phyloP scores from a whole-genome alignment of 1,140 invertebrate genomes.

The Kradibia gibbosae region DNA sequence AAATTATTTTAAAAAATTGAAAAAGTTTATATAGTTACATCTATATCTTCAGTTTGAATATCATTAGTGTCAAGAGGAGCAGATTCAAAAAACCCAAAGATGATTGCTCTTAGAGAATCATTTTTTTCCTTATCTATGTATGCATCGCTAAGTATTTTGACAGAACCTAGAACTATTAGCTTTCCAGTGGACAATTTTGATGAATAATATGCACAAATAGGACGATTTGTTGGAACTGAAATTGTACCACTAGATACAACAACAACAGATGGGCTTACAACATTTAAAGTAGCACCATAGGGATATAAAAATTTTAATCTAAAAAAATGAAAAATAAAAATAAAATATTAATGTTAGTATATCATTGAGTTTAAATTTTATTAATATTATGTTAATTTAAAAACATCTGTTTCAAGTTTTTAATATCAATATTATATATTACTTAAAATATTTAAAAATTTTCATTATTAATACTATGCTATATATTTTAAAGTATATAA shows the following conservation, averaged over 20 bases:
- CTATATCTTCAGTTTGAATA: slow-evolving; percentile 86
- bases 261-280: slow-evolving; percentile 90
- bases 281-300: slow-evolving; percentile 95
- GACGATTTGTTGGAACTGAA: slow-evolving; percentile 94
- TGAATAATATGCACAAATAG: slow-evolving; percentile 90
- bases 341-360: not conserved
- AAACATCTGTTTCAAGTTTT: too few species aligned
- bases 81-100: slow-evolving; percentile 87
- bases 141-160: slow-evolving; percentile 83
- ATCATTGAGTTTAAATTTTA: too few species aligned
- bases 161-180: slow-evolving; percentile 85
- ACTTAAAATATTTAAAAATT: too few species aligned
- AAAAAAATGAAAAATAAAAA: slow-evolving; percentile 58
- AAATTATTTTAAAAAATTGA: slow-evolving; percentile 17
- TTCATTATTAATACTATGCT: too few species aligned
- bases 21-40: slow-evolving; percentile 75
- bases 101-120: slow-evolving; percentile 88
- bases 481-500: too few species aligned
- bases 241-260: slow-evolving; percentile 93
- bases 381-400: too few species aligned
- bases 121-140: slow-evolving; percentile 98
- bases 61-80: slow-evolving; percentile 81
- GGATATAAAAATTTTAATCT: slow-evolving; percentile 94
- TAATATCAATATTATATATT: too few species aligned
- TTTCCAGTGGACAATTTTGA: slow-evolving; percentile 78